Percentiles rank a stretch among this genome's conserved stretches.
Conservation (phyloP, 2,888 invertebrate genomes). For the Galeruca laticollis region DNA sequence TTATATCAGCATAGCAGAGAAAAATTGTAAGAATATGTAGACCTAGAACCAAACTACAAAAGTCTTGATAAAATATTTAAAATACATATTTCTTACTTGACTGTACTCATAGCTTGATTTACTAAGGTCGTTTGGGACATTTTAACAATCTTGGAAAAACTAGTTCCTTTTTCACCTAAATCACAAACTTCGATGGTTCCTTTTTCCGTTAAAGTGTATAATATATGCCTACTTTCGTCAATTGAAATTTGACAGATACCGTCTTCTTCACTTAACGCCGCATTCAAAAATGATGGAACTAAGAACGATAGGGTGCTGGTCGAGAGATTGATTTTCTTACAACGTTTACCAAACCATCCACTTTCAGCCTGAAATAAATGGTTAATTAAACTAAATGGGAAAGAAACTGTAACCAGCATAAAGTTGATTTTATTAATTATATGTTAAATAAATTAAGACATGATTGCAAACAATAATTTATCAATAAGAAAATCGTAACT, state of each 20-base stretch:
- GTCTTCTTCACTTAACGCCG: conserved; percentile 89
- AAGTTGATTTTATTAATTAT: too few species aligned
- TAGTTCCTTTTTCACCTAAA: conserved; percentile 82
- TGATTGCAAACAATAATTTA: too few species aligned
- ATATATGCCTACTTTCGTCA: conserved; percentile 88
- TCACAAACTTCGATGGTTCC: conserved; percentile 92
- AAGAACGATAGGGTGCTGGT: conserved; percentile 88
- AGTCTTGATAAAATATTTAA: background rate
- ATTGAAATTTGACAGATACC: conserved; percentile 88
- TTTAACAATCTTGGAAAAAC: conserved; percentile 78
- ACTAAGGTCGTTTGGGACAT: conserved; percentile 82
- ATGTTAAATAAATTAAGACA: too few species aligned
- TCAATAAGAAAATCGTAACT: too few species aligned
- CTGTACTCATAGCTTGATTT: conserved; percentile 81
- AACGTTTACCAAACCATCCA: conserved; percentile 95
- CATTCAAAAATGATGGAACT: conserved; percentile 89
- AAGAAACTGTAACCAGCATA: too few species aligned
- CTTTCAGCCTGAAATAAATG: conserved; percentile 76
- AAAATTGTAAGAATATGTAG: background rate
- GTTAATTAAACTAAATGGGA: background rate
- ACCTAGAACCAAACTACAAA: background rate
- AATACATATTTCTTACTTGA: conserved; percentile 74
- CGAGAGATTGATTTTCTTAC: conserved; percentile 95
- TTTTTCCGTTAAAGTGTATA: conserved; percentile 91
- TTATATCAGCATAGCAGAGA: too few species aligned